Conservation (phyloP, 1,140 invertebrate genomes). For the Drosophila murphyi region DNA sequence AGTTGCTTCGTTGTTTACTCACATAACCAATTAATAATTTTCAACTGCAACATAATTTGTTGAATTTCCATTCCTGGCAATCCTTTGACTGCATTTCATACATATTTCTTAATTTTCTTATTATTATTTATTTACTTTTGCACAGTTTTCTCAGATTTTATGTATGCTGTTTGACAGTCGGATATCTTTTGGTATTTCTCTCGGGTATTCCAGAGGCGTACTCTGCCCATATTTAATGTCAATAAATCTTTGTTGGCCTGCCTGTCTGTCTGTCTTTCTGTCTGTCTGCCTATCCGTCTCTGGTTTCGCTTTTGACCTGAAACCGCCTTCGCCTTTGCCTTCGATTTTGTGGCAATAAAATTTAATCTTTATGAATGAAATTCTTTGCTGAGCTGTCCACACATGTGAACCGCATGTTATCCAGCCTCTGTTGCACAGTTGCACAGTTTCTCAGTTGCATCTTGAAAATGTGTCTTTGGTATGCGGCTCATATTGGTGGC, state of each 20-base stretch:
- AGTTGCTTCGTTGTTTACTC: too few species aligned
- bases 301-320: constrained; percentile 26
- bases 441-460: constrained; percentile 3
- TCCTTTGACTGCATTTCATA: constrained; percentile 1
- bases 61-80: constrained; percentile 4
- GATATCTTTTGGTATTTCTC: constrained; percentile 18
- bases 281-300: constrained; percentile 9
- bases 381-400: constrained; percentile 45
- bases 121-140: constrained; percentile 6
- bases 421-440: not conserved
- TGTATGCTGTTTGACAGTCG: constrained; percentile 1
- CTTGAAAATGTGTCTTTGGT: constrained; percentile 21
- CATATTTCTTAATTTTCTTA: not conserved
- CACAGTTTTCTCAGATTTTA: constrained; percentile 34
- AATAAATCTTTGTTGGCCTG: constrained; percentile 46
- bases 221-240: constrained; percentile 48
- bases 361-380: constrained; percentile 76
- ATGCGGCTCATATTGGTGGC: constrained; percentile 15
- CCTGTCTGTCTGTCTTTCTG: not conserved
- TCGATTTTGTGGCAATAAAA: constrained; percentile 62
- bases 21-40: too few species aligned
- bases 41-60: too few species aligned
- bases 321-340: constrained; percentile 54
- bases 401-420: constrained; percentile 68
- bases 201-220: constrained; percentile 37